Evolutionary conservation across 2,797 vertebrate genomes (phyloP).

Genomic region (Alosa sapidissima): DNA sequence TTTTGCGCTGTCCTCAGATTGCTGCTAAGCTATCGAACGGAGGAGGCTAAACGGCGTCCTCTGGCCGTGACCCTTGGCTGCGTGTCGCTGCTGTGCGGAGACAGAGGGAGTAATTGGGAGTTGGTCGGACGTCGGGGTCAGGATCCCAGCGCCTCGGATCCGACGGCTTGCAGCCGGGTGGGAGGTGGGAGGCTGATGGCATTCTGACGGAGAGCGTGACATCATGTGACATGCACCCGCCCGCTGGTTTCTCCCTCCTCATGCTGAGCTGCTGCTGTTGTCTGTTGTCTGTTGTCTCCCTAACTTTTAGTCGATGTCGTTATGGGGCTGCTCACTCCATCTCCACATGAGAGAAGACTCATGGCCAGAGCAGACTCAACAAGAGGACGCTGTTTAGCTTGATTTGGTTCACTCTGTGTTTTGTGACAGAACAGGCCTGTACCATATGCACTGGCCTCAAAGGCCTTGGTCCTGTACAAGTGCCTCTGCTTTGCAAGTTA

Average conservation of each 20-base stretch:
- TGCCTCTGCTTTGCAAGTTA: background rate
- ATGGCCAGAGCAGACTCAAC: background rate
- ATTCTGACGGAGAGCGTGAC: conserved; percentile 35
- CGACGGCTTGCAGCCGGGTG: conserved; percentile 34
- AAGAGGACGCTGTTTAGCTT: background rate
- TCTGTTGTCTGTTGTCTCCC: background rate
- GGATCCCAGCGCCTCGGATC: background rate
- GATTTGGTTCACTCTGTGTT: background rate
- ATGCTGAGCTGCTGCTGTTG: conserved; percentile 2
- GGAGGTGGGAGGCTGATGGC: conserved; percentile 18
- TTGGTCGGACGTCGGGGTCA: conserved; percentile 25
- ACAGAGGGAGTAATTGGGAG: conserved; percentile 35
- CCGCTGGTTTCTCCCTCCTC: conserved; percentile 14
- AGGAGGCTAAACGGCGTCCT: background rate
- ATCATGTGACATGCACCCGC: conserved; percentile 1
- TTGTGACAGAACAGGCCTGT: background rate
- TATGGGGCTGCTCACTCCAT: background rate
- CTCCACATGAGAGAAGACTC: background rate
- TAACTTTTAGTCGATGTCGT: background rate
- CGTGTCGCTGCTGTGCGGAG: conserved; percentile 11
- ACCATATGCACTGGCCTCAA: background rate
- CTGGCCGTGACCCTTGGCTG: conserved; percentile 21
- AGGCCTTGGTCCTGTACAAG: background rate
- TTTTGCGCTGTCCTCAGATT: conserved; percentile 1
- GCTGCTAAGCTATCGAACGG: background rate